phyloP scores from a whole-genome alignment of 1,140 invertebrate genomes.

The Drosophila suzukii region DNA sequence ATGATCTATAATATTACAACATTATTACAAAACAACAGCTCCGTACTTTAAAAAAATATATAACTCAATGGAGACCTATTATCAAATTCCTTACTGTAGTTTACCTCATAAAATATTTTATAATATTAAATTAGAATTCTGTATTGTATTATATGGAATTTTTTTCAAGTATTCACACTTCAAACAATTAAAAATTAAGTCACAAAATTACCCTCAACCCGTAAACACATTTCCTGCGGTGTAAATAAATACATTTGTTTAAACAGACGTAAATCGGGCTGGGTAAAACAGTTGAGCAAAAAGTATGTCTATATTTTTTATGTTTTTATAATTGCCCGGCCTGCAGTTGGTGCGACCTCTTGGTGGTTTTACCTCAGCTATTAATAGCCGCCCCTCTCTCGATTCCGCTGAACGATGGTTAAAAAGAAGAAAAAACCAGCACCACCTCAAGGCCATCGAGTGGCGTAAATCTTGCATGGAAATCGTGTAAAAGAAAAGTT shows the following conservation, averaged over 20 bases:
- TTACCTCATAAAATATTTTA: too few species aligned
- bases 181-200: background rate
- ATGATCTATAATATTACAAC: too few species aligned
- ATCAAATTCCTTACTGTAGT: too few species aligned
- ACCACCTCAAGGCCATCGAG: constrained; percentile 65
- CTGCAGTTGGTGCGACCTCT: constrained; percentile 65
- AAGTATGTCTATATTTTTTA: constrained; percentile 55
- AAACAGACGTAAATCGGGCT: constrained; percentile 43
- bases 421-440: constrained; percentile 40
- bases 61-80: too few species aligned
- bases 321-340: constrained; percentile 60
- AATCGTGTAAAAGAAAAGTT: constrained; percentile 51
- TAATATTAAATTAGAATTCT: too few species aligned
- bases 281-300: constrained; percentile 64
- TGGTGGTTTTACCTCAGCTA: constrained; percentile 59
- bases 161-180: background rate
- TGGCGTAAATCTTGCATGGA: constrained; percentile 65
- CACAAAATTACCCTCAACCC: too few species aligned
- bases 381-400: constrained; percentile 52
- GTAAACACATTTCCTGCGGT: background rate
- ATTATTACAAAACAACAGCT: too few species aligned
- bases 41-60: too few species aligned
- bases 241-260: constrained; percentile 9
- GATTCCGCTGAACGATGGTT: constrained; percentile 20
- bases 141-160: background rate